Evolutionary conservation across 2,888 invertebrate genomes (phyloP), one percentile per base, ranked within the genome.

Genomic region (Aphidius colemani): DNA sequence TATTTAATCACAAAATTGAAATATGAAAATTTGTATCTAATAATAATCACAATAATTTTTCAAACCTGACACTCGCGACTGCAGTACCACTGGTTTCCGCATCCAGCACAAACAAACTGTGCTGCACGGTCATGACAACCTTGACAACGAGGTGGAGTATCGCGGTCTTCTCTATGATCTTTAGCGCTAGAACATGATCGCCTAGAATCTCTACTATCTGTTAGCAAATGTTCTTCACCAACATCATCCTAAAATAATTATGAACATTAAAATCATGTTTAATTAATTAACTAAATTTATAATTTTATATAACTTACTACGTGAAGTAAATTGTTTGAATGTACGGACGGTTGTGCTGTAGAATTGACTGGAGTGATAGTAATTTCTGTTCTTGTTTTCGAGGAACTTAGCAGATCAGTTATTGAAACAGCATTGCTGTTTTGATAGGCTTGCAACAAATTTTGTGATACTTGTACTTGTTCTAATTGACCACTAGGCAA

Each of bases 11-110:
- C 49, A 1, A 49, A 49, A 49, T 49, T 1, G 7, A 49, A 13
- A 11, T 13, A 11, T 11, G 11, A 48, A 13, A 8, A 51, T 7
- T 51, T 18, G 18, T 30, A 51, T 51, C 9, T 13, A 63, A 18
- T 49, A 66, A 63, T 11, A 60, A 56, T 45, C 58, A 51, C 44
- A 48, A 48, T 30, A 60, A 61, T 61, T 56, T 51, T 57, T 51
- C 3, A 10, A 53, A 95, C 95, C 90, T 96, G 96, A 82, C 96
- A 96, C 70, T 93, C 92, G 62, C 94, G 87, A 78, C 94, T 94
- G 86, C 96, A 96, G 83, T 96, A 96, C 95, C 95, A 96, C 84
- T 94, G 94, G 84, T 93, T 93, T 70, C 91, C 92, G 82, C 95
- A 95, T 58, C 93, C 94, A 53, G 94, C 94, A 81, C 95, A 95